Base-by-base conservation (phyloP, 2,888 invertebrate species). In the Sinopyrophorus schimmeli region DNA sequence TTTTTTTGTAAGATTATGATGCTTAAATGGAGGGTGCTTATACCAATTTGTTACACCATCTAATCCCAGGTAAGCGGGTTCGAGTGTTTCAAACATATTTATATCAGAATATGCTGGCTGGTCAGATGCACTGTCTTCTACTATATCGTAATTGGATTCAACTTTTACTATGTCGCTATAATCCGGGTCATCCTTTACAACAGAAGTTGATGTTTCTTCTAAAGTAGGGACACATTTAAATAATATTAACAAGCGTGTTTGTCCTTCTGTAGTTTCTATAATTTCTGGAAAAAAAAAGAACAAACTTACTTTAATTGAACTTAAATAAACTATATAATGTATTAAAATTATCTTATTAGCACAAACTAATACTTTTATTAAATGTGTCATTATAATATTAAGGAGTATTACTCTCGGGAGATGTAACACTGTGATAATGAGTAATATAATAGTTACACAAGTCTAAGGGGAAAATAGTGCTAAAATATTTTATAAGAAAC, bases 191-290 rank as follows among this genome's bases (percentile, higher is more conserved):
- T 31, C 31, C 14, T 31, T 16, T 15, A 10, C 24, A 24, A 5
- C 3, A 24, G 9, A 24, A 24, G 10, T 3, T 9, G 24, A 11
- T 5, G 11, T 14, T 10, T 27, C 27, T 27, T n/a, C 10, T n/a
- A n/a, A n/a, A n/a, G n/a, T n/a, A 16, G 32, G 17, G 9, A 32
- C 17, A 3, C 10, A 32, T 32, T 32, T 20, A 5, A 2, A 32
- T 32, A 32, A 32, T 10, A 10, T 12, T 32, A 32, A 18, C 11
- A 32, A 32, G 20, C 32, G 32, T 32, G 17, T 17, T 11, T 32
- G 32, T 16, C 20, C 32, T 32, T 18, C 20, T n/a, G 15, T 17
- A 31, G 15, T 16, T 7, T 31, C 31, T n/a, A 31, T 31, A 14
- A 15, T 9, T 31, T 5, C 24, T 5, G 9, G 3, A 3, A 3